phyloP scores from a whole-genome alignment of 2,888 invertebrate species.

The Podotricha telesiphe region DNA sequence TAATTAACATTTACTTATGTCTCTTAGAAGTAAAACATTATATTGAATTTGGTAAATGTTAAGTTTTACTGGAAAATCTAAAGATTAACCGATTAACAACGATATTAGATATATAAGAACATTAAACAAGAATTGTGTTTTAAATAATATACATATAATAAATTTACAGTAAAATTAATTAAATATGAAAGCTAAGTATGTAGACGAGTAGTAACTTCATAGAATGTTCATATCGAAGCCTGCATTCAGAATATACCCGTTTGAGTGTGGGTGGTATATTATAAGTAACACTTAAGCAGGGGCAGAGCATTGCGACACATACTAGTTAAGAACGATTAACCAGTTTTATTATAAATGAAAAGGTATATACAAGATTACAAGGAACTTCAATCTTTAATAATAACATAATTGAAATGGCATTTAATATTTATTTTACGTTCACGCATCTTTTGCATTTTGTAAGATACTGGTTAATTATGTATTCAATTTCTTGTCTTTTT shows the following conservation, averaged over 20 bases:
- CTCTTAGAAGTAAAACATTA: no score
- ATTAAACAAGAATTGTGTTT: neutral
- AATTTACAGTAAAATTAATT: neutral
- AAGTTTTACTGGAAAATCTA: no score
- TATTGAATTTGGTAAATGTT: no score
- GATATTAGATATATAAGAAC: neutral
- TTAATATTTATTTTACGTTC: neutral
- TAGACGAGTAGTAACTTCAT: slow-evolving; percentile 28
- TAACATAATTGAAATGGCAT: neutral
- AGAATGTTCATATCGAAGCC: slow-evolving; percentile 26
- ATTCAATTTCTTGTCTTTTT: no score
- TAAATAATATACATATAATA: neutral
- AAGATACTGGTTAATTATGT: neutral
- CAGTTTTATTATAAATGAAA: slow-evolving; percentile 53
- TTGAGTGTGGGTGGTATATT: slow-evolving; percentile 63
- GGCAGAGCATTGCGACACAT: slow-evolving; percentile 64
- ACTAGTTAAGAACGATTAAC: slow-evolving; percentile 48
- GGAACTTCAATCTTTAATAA: slow-evolving; percentile 20
- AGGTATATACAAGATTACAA: slow-evolving; percentile 38
- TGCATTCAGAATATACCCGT: slow-evolving; percentile 47
- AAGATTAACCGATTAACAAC: no score
- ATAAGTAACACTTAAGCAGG: slow-evolving; percentile 57
- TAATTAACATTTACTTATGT: no score
- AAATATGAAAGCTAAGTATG: slow-evolving; percentile 21
- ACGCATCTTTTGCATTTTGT: neutral